These are phyloP conservation scores for Drosophila subpulchrella DNA, from an alignment of 1,140 invertebrate species.

Conservation along the genomic window DNA sequence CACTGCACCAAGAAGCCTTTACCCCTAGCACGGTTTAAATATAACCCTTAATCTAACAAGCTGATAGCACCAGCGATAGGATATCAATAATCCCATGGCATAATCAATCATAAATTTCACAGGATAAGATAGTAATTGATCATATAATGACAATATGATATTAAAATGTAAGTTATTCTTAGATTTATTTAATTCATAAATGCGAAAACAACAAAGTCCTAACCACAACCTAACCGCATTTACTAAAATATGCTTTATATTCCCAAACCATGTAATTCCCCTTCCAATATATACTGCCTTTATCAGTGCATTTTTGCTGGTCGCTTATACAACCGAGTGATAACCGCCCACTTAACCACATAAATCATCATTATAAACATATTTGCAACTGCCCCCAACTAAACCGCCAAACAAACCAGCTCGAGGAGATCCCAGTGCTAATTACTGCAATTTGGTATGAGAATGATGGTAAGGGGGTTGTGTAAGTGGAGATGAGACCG, in stretches of 20 bases:
- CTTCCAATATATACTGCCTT: too few species aligned
- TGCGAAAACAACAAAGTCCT: too few species aligned
- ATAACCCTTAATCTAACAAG: constrained; percentile 4
- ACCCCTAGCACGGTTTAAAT: not conserved
- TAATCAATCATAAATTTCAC: not conserved
- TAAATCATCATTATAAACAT: constrained; percentile 57
- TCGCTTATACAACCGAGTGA: not conserved
- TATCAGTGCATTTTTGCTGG: constrained; percentile 12
- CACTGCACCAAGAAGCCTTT: not conserved
- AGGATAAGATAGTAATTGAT: too few species aligned
- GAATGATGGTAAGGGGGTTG: not conserved
- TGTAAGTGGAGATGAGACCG: not conserved
- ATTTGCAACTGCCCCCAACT: constrained; percentile 29
- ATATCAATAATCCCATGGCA: not conserved
- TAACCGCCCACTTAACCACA: constrained; percentile 10
- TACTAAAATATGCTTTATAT: not conserved
- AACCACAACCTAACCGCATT: too few species aligned
- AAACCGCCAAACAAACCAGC: constrained; percentile 28
- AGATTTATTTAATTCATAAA: too few species aligned
- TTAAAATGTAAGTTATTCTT: too few species aligned
- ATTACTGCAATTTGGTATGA: constrained; percentile 62
- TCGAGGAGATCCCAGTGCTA: constrained; percentile 37
- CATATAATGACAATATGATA: too few species aligned
- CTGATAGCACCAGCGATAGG: constrained; percentile 3
- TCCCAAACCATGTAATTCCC: too few species aligned